Evolutionary conservation across 1,140 invertebrate genomes (phyloP).

Genomic region (Ceratosolen solmsi): DNA sequence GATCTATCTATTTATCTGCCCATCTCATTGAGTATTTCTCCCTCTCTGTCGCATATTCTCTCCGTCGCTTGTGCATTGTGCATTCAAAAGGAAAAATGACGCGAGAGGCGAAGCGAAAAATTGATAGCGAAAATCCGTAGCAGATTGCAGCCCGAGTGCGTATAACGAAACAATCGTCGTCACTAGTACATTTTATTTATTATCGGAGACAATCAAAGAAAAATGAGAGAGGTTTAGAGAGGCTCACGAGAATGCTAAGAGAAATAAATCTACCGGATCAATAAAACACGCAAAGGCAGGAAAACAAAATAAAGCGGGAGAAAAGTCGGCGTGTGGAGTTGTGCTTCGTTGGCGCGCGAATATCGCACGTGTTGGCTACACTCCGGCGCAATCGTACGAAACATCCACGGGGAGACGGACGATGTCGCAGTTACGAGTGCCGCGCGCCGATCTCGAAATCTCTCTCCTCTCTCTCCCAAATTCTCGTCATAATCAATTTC

Average conservation of each 20-base stretch:
- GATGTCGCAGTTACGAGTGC: no score
- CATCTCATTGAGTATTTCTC: background rate
- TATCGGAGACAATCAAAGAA: background rate
- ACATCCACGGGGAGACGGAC: no score
- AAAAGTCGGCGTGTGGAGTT: background rate
- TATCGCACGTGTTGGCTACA: no score
- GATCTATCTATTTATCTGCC: background rate
- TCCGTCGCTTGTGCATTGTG: background rate
- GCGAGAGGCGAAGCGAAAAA: background rate
- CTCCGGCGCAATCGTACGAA: no score
- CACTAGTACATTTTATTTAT: background rate
- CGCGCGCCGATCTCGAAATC: background rate
- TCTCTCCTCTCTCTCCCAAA: background rate
- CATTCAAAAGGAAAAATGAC: background rate
- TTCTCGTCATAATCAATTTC: conserved; percentile 6
- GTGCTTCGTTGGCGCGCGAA: no score
- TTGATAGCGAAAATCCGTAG: no score
- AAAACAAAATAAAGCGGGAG: background rate
- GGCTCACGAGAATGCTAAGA: background rate
- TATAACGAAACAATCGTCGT: background rate
- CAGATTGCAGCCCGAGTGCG: background rate
- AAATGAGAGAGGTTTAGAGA: background rate
- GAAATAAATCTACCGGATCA: background rate
- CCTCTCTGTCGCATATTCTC: background rate
- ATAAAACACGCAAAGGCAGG: background rate